Conservation (phyloP, 2,888 invertebrate species). For the Crocallis elinguaria region DNA sequence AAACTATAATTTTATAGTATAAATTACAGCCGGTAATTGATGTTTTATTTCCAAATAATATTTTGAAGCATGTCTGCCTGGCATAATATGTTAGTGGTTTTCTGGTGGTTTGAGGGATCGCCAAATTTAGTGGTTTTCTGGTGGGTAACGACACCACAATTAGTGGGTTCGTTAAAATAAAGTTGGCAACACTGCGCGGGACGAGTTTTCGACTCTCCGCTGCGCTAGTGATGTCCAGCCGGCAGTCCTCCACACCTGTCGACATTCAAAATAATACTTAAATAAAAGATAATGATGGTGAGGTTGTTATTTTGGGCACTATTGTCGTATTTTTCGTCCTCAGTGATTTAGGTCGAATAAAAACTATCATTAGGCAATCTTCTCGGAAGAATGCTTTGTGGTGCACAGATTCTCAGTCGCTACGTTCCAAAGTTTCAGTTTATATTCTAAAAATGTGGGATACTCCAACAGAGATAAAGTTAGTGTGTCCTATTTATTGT, state of each 20-base stretch:
- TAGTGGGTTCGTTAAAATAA: too few relatives aligned
- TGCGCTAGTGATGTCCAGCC: constrained; percentile 55
- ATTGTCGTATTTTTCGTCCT: not conserved
- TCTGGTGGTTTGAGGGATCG: too few relatives aligned
- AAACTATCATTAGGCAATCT: not conserved
- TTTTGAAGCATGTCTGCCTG: too few relatives aligned
- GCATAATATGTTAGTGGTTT: too few relatives aligned
- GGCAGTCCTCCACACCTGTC: constrained; percentile 45
- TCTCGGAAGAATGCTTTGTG: constrained; percentile 1
- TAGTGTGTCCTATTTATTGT: too few relatives aligned
- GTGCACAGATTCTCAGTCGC: not conserved
- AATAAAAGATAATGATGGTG: constrained; percentile 4
- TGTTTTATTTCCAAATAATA: too few relatives aligned
- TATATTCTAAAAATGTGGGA: not conserved
- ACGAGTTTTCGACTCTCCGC: constrained; percentile 50
- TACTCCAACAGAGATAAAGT: not conserved
- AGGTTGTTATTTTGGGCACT: constrained; percentile 1
- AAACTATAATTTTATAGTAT: too few relatives aligned
- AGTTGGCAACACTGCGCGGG: too few relatives aligned
- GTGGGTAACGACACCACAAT: too few relatives aligned
- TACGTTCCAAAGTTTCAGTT: not conserved
- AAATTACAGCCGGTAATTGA: too few relatives aligned
- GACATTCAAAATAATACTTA: constrained; percentile 47
- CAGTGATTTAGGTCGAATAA: not conserved
- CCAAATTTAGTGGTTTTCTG: too few relatives aligned